Conservation (phyloP, 2,888 invertebrate genomes). For the Aleiodes alternator region DNA sequence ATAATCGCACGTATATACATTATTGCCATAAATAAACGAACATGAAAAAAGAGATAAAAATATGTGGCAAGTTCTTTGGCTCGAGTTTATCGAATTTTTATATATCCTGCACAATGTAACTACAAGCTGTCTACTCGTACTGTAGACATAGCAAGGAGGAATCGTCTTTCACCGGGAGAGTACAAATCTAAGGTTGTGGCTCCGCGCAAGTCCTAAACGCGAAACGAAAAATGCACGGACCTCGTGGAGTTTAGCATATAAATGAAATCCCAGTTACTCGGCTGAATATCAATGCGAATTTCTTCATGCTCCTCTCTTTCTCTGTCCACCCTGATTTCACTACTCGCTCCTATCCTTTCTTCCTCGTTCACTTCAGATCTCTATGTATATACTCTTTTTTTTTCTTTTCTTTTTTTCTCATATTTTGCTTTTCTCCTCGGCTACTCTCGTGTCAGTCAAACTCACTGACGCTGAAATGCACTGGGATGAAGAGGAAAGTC, state of each 20-base stretch:
- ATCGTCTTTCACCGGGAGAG: slow-evolving; percentile 38
- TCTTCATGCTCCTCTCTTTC: slow-evolving; percentile 10
- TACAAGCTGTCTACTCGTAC: slow-evolving; percentile 14
- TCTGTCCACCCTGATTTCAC: slow-evolving; percentile 11
- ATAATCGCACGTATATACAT: too few relatives aligned
- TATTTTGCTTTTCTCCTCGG: not conserved
- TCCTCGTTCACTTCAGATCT: slow-evolving; percentile 13
- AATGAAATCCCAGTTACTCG: slow-evolving; percentile 68
- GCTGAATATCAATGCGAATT: slow-evolving; percentile 66
- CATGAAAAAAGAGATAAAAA: too few relatives aligned
- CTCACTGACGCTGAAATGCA: slow-evolving; percentile 54
- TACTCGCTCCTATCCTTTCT: slow-evolving; percentile 28
- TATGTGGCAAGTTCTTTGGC: too few relatives aligned
- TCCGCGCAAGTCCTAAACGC: slow-evolving; percentile 54
- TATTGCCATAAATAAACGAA: too few relatives aligned
- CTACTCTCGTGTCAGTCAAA: slow-evolving; percentile 49
- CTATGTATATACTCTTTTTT: slow-evolving; percentile 3
- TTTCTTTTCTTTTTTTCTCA: not conserved
- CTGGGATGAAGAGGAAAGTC: slow-evolving; percentile 48
- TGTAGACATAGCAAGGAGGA: slow-evolving; percentile 13
- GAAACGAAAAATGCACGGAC: slow-evolving; percentile 61
- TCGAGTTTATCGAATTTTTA: not conserved
- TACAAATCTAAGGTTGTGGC: slow-evolving; percentile 53
- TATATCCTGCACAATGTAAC: not conserved
- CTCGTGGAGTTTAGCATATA: slow-evolving; percentile 68